Base-by-base conservation (phyloP, 2,797 vertebrate species). In the Pachyuromys duprasi region DNA sequence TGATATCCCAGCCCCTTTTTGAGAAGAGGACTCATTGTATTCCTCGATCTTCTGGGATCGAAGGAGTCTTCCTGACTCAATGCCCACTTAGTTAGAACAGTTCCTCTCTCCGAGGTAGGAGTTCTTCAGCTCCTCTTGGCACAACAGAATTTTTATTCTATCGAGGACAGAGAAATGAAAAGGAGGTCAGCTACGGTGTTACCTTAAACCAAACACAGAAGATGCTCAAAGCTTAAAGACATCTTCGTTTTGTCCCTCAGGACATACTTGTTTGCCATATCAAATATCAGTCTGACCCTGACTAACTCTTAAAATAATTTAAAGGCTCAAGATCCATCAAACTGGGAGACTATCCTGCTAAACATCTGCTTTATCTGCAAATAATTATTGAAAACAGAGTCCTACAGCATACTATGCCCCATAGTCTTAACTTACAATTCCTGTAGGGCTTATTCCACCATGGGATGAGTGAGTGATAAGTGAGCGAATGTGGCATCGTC, bases 241-340 rank as follows among this genome's bases (percentile, higher is more conserved):
- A 87, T 42, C 65, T 88, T 69, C 75, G 24, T 45, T 31, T 55
- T 57, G 26, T 42, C 67, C 39, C 74, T 57, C 1, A 0, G 33
- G 53, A 70, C 53, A 14, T 36, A 42, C 28, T 8, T 39, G 5
- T 91, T 70, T 42, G 2, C 39, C 60, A 28, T 70, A 36, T 72
- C 72, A 84, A 95, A 91, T 84, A 53, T 49, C 24, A 72, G 24
- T 26, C 67, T 60, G 60, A 84, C 74, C 42, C 72, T 76, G n/a
- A 7, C 69, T 87, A 14, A 57, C 91, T 83, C 57, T 89, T 90
- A 92, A 89, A 86, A 94, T 89, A 74, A 67, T 57, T 57, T 65
- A n/a, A 57, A n/a, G 72, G 28, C 79, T 92, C 39, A 36, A 33
- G 28, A 4, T 70, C 42, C 88, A 24, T 80, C 82, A 65, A 8